Evolutionary conservation across 2,888 invertebrate genomes (phyloP).

Genomic region (Cheilosia vernalis): DNA sequence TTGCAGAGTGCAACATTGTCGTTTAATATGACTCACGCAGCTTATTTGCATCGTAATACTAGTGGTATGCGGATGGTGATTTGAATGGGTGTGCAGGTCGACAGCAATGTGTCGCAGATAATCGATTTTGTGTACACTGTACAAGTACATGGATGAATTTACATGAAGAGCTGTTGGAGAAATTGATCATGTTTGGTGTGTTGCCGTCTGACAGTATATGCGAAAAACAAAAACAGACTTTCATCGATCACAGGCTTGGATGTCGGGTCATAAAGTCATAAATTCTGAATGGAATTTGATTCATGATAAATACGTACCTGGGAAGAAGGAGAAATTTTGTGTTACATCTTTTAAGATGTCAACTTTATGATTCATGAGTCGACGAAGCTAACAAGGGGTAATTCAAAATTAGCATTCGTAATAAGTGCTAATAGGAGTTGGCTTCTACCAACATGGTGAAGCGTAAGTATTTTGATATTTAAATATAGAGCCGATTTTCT

Average conservation of each 20-base stretch:
- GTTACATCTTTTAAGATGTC: not conserved
- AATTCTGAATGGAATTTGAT: conserved; percentile 51
- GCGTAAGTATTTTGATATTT: too few relatives aligned
- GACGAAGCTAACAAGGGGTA: too few relatives aligned
- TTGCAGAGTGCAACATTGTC: too few relatives aligned
- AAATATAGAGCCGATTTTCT: too few relatives aligned
- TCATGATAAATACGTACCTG: not conserved
- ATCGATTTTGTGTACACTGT: conserved; percentile 51
- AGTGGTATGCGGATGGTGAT: conserved; percentile 29
- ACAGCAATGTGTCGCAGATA: conserved; percentile 37
- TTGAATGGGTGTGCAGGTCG: conserved; percentile 38
- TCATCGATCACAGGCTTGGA: conserved; percentile 42
- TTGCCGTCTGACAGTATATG: conserved; percentile 24
- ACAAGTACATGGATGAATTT: conserved; percentile 45
- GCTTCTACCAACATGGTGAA: too few relatives aligned
- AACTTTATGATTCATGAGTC: not conserved
- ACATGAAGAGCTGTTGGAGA: conserved; percentile 35
- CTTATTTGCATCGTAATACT: conserved; percentile 62
- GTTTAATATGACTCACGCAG: too few relatives aligned
- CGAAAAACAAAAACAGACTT: conserved; percentile 51
- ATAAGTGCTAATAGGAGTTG: too few relatives aligned
- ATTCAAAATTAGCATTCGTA: too few relatives aligned
- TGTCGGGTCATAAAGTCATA: conserved; percentile 38
- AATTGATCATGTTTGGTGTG: conserved; percentile 44
- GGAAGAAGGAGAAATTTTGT: not conserved